Evolutionary conservation across 1,140 invertebrate genomes (phyloP), one percentile per base, ranked within the genome.

Genomic region (Cyrtorhinus lividipennis): DNA sequence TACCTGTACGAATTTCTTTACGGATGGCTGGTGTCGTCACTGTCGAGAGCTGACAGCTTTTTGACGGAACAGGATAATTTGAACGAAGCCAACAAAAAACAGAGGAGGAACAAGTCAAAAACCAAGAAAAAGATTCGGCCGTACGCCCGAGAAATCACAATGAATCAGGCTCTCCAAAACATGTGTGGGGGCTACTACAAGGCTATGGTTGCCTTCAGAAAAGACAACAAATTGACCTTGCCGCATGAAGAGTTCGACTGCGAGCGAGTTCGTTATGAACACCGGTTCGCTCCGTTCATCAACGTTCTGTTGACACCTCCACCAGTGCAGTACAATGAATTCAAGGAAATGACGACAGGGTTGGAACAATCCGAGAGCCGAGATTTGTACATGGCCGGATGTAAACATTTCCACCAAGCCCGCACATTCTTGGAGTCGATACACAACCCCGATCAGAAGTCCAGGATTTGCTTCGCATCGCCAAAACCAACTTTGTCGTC

Each of bases 1-100:
- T 97, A 98, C 75, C 75, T 97, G 24, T 93, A 93, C 74, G 93
- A 98, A 76, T 92, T 95, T 74, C 76, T 98, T 2, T 96, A 92
- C 72, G 90, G 89, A 10, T 97, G 93, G 89, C 74, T 96, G 25
- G 83, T 92, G 1, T 95, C 92, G 0, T 89, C 93, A 0, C 77
- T 97, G 38, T 88, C 86, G 1, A 79, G 92, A 67, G 94, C 94
- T 0, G 91, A 95, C 70, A 86, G 82, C 22, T 86, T 92, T 67
- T 74, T 92, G 25, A 74, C 83, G 56, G 88, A 90, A 65, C 85
- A 89, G 69, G 88, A 92, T 67, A 73, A 72, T 74, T 44, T 76
- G 75, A 66, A 69, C 66, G 62, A 77, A 70, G 70, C 81, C 73
- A 65, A 62, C 24, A 61, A 65, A 62, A 67, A 60, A 53, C 67